These are phyloP conservation scores for Sebastes taczanowskii DNA, from an alignment of 2,797 vertebrate genomes.

Conservation along the genomic window DNA sequence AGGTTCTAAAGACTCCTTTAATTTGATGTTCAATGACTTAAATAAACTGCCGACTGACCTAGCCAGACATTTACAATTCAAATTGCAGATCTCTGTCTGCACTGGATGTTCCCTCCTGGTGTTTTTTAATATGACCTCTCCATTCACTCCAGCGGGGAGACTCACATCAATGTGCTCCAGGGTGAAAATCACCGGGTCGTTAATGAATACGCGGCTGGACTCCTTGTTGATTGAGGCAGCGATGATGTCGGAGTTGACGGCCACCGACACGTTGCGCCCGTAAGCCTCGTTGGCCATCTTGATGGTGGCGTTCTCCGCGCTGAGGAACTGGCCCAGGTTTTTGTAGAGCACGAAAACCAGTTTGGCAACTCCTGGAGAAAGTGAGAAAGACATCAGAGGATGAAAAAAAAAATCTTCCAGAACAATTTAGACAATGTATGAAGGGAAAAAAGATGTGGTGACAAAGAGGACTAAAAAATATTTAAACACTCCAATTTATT, in stretches of 20 bases:
- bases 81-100: constrained; percentile 80
- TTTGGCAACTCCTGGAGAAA: constrained; percentile 90
- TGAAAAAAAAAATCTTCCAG: not conserved
- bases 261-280: constrained; percentile 91
- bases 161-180: constrained; percentile 98
- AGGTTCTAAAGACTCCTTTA: constrained; percentile 95
- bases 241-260: constrained; percentile 97
- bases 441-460: not conserved
- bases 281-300: constrained; percentile 88
- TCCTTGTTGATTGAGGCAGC: constrained; percentile 99
- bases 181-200: constrained; percentile 96
- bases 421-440: not conserved
- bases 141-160: constrained; percentile 74
- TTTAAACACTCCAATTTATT: not conserved
- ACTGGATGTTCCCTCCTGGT: constrained; percentile 74
- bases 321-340: constrained; percentile 96
- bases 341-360: constrained; percentile 98
- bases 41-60: constrained; percentile 92
- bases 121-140: constrained; percentile 80
- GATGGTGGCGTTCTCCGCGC: constrained; percentile 95
- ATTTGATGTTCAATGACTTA: constrained; percentile 96
- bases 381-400: not conserved
- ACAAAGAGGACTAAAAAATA: not conserved
- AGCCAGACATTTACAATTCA: constrained; percentile 89
- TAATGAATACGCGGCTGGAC: constrained; percentile 97